A percentile compares a stretch with the other conserved stretches of the same genome.
Conservation (phyloP, 2,113 vertebrate species). For the Passer domesticus region DNA sequence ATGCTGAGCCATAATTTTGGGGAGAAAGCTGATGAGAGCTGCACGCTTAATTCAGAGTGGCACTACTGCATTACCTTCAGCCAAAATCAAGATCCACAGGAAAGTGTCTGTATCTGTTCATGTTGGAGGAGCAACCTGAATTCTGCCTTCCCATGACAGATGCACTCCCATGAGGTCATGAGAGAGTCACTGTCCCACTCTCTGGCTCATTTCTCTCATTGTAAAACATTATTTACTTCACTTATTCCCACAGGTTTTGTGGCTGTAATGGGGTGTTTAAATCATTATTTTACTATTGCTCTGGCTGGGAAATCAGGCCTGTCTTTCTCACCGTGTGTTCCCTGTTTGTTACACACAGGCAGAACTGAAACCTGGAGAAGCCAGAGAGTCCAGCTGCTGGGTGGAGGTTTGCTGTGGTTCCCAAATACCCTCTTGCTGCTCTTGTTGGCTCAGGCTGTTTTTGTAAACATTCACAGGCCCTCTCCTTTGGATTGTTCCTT, state of each 20-base stretch:
- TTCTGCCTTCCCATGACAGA: neutral
- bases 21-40: neutral
- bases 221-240: neutral
- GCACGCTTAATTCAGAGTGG: neutral
- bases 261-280: neutral
- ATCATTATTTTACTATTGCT: neutral
- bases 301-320: neutral
- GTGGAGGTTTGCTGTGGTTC: neutral
- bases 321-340: neutral
- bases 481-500: conserved; percentile 22
- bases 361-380: conserved; percentile 11
- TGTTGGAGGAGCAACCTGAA: neutral
- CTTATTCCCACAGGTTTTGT: conserved; percentile 8
- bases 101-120: neutral
- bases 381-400: neutral
- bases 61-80: neutral
- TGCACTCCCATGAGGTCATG: neutral
- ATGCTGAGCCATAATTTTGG: neutral
- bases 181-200: neutral
- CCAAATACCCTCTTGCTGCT: neutral
- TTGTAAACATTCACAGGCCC: conserved; percentile 38
- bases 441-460: conserved; percentile 18
- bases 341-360: neutral
- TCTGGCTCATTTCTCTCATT: neutral
- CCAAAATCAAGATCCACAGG: neutral